phyloP scores from a whole-genome alignment of 2,888 invertebrate species.

The Yponomeuta malinellus region DNA sequence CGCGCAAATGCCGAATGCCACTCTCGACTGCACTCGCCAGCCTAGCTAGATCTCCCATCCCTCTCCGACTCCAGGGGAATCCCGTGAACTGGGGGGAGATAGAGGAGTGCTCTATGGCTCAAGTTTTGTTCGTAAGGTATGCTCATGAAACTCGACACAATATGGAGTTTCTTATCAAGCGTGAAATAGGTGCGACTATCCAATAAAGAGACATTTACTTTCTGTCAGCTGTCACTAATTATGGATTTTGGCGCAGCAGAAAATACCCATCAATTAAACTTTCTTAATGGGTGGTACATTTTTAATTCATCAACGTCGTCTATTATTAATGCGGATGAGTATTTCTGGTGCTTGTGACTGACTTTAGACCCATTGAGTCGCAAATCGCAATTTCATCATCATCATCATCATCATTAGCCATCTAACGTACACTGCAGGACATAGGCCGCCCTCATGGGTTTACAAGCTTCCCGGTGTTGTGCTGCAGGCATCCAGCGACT shows the following conservation, averaged over 20 bases:
- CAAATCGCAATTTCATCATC: too few species aligned
- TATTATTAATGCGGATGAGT: conserved; percentile 18
- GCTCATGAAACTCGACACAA: background rate
- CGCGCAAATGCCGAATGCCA: conserved; percentile 23
- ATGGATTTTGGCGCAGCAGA: conserved; percentile 19
- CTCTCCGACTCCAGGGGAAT: background rate
- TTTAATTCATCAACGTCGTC: conserved; percentile 25
- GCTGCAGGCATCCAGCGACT: too few species aligned
- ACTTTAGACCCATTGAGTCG: too few species aligned
- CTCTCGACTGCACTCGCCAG: conserved; percentile 14
- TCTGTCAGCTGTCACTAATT: background rate
- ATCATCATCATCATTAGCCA: too few species aligned
- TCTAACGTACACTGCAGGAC: too few species aligned
- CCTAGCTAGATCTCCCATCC: conserved; percentile 16
- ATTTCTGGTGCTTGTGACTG: background rate
- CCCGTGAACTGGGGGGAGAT: background rate
- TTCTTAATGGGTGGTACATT: conserved; percentile 23
- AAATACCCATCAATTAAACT: conserved; percentile 22
- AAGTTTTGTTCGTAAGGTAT: background rate
- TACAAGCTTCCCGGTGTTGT: too few species aligned
- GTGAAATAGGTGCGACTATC: background rate
- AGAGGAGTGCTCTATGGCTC: background rate
- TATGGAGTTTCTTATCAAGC: background rate
- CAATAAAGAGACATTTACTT: background rate
- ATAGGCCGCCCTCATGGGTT: too few species aligned